These are phyloP conservation scores for Ceyx cyanopectus DNA, from an alignment of 2,113 vertebrate species.

Conservation along the genomic window DNA sequence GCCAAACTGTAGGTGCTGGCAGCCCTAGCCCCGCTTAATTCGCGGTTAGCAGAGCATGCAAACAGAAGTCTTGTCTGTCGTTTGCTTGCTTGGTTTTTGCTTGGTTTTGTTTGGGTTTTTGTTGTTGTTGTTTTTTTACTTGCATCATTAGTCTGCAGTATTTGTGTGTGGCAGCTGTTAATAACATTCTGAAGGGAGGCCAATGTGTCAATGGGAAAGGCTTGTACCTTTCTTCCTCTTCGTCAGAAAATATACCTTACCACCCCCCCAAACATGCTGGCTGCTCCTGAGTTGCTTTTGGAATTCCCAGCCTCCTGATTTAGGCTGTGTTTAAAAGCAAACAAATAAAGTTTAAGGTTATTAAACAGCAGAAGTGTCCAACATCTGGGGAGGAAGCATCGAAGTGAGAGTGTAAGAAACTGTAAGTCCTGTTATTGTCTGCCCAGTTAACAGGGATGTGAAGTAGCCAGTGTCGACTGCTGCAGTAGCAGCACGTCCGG, in stretches of 20 bases:
- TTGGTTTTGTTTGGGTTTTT: neutral
- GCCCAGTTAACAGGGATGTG: slow-evolving; percentile 63
- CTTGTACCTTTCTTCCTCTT: slow-evolving; percentile 47
- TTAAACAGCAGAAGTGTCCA: slow-evolving; percentile 59
- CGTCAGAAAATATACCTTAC: neutral
- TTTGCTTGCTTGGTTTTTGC: neutral
- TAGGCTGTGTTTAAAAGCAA: slow-evolving; percentile 9
- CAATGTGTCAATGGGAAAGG: slow-evolving; percentile 55
- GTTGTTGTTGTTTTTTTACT: neutral
- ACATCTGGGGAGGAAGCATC: slow-evolving; percentile 64
- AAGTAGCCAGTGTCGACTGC: slow-evolving; percentile 75
- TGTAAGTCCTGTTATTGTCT: slow-evolving; percentile 74
- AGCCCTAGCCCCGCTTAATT: slow-evolving; percentile 60
- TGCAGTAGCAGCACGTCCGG: slow-evolving; percentile 75
- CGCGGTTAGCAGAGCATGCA: slow-evolving; percentile 60
- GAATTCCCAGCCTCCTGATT: slow-evolving; percentile 40
- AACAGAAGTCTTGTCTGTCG: slow-evolving; percentile 46
- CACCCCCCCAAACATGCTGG: slow-evolving; percentile 30
- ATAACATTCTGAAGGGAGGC: slow-evolving; percentile 66
- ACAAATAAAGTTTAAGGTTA: slow-evolving; percentile 73
- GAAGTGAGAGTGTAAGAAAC: slow-evolving; percentile 59
- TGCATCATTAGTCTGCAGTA: slow-evolving; percentile 74
- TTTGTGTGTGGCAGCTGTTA: slow-evolving; percentile 76
- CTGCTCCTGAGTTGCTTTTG: slow-evolving; percentile 62
- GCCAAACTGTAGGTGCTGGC: slow-evolving; percentile 52